Conservation (phyloP, 2,888 invertebrate genomes). For the Troides aeacus region DNA sequence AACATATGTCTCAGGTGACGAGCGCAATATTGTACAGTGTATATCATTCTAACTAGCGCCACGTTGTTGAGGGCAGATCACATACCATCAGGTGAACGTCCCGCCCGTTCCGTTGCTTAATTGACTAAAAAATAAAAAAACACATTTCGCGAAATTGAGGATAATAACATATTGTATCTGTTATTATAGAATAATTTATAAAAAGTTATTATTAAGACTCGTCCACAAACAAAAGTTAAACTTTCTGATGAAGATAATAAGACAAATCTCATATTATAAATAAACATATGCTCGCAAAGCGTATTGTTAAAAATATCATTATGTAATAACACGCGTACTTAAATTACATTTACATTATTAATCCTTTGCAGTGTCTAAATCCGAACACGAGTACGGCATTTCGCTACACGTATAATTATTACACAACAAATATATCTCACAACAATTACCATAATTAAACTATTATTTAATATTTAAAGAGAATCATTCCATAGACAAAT, state of each 20-base stretch:
- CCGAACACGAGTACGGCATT: not conserved
- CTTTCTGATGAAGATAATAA: not conserved
- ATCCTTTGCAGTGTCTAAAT: not conserved
- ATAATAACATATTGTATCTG: not conserved
- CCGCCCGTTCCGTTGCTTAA: no score
- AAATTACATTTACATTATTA: not conserved
- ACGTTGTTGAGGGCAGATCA: no score
- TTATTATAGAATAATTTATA: no score
- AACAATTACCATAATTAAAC: not conserved
- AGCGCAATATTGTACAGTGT: no score
- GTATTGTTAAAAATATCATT: not conserved
- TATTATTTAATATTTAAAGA: no score
- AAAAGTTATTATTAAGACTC: not conserved
- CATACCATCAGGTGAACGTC: no score
- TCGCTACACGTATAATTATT: not conserved
- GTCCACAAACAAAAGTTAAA: constrained; percentile 13
- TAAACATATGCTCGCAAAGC: not conserved
- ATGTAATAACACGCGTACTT: not conserved
- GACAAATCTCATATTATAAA: not conserved
- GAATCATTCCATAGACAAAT: no score
- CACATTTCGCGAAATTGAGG: no score
- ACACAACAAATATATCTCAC: not conserved
- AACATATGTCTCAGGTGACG: no score
- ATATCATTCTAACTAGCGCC: no score
- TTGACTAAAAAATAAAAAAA: no score